These are phyloP conservation scores for Gorsachius magnificus DNA, from an alignment of 2,797 vertebrate genomes.

Conservation along the genomic window DNA sequence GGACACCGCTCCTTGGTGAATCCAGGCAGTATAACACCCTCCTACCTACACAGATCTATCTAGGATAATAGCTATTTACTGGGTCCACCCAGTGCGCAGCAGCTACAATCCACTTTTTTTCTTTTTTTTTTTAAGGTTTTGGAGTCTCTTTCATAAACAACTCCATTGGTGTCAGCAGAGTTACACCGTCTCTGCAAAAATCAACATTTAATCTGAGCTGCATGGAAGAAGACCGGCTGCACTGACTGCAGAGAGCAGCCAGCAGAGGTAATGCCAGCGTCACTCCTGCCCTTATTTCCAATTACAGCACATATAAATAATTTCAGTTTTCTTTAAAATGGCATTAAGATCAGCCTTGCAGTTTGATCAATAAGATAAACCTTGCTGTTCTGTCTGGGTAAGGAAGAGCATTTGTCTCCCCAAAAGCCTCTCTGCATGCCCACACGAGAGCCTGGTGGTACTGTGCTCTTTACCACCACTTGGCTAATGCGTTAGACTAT, in stretches of 20 bases:
- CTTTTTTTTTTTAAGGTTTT: neutral
- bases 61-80: neutral
- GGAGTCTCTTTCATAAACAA: neutral
- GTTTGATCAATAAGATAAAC: neutral
- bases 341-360: neutral
- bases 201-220: neutral
- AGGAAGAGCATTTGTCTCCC: neutral
- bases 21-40: neutral
- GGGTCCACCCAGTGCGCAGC: neutral
- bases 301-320: neutral
- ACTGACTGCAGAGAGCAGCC: neutral
- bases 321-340: neutral
- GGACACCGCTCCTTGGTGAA: neutral
- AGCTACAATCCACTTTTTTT: neutral
- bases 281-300: neutral
- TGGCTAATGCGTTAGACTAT: neutral
- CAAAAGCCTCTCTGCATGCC: neutral
- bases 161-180: neutral
- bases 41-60: neutral
- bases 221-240: neutral
- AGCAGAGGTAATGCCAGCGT: neutral
- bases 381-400: neutral
- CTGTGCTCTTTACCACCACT: neutral
- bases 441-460: neutral
- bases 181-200: neutral